These are phyloP conservation scores for Neogale vison DNA, from an alignment of 2,113 vertebrate genomes.

Conservation along the genomic window DNA sequence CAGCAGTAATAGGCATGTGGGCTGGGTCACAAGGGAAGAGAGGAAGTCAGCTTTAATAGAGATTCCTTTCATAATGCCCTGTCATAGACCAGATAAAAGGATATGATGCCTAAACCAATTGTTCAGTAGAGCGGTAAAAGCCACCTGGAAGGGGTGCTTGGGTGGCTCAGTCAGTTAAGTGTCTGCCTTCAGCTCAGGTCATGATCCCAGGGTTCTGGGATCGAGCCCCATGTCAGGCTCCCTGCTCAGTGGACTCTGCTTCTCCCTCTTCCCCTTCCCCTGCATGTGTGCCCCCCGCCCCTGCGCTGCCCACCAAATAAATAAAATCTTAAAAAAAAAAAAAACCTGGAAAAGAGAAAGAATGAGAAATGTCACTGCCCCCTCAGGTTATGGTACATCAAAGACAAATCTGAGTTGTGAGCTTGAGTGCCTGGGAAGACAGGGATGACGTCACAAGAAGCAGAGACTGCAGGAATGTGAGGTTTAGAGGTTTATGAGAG, in stretches of 20 bases:
- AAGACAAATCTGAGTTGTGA: neutral
- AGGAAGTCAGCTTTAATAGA: neutral
- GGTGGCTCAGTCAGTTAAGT: neutral
- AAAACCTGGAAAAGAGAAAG: neutral
- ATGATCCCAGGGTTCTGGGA: neutral
- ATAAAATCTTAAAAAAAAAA: too few species aligned
- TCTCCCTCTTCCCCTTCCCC: neutral
- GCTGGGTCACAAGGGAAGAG: neutral
- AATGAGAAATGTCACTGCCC: neutral
- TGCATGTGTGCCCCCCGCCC: too few species aligned
- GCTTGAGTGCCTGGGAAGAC: neutral
- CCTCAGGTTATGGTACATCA: neutral
- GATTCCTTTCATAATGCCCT: neutral
- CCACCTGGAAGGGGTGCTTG: neutral
- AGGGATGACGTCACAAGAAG: neutral
- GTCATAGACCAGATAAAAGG: neutral
- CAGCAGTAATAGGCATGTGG: neutral
- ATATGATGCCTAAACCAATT: neutral
- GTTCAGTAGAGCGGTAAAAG: rapidly evolving
- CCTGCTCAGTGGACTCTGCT: neutral
- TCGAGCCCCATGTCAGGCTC: neutral
- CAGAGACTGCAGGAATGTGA: neutral
- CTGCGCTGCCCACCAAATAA: too few species aligned
- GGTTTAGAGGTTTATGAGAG: too few species aligned
- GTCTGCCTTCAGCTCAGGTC: neutral